Percentiles rank a stretch among this genome's conserved stretches.
Evolutionary conservation across 2,888 invertebrate genomes (phyloP).

Genomic region (Amitus sp.): DNA sequence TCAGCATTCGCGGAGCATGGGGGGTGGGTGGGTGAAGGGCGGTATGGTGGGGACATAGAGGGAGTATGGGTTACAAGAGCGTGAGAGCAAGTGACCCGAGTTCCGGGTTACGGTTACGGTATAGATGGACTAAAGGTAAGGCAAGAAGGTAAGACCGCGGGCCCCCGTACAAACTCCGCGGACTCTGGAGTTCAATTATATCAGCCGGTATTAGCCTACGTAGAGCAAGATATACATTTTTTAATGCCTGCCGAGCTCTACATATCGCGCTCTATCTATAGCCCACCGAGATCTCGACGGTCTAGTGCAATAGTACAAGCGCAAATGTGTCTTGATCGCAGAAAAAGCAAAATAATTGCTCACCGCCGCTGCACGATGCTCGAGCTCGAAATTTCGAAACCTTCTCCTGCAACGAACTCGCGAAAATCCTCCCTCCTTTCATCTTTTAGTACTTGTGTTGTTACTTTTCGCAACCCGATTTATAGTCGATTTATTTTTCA

Average conservation of each 20-base stretch:
- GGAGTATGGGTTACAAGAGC: constrained; percentile 66
- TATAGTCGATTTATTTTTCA: no score
- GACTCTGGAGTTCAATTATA: constrained; percentile 44
- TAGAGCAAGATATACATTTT: constrained; percentile 39
- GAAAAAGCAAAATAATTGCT: constrained; percentile 23
- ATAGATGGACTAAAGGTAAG: no score
- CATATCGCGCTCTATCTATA: constrained; percentile 40
- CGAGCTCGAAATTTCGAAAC: constrained; percentile 9
- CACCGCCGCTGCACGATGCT: constrained; percentile 9
- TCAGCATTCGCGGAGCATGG: constrained; percentile 24
- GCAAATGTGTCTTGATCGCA: constrained; percentile 26
- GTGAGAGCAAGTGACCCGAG: constrained; percentile 67
- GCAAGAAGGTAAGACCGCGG: no score
- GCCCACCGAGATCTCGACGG: constrained; percentile 26
- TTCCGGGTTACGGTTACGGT: constrained; percentile 62
- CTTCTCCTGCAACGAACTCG: constrained; percentile 12
- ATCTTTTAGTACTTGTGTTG: no score
- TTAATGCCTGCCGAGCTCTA: constrained; percentile 27
- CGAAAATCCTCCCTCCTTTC: neutral
- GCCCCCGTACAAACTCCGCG: constrained; percentile 35
- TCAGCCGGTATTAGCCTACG: constrained; percentile 40
- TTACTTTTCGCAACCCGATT: no score
- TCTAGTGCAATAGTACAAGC: constrained; percentile 17
- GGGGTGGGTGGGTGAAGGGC: constrained; percentile 35
- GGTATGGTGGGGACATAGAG: constrained; percentile 55